Conservation (phyloP, 2,797 vertebrate species). For the Aythya fuligula region DNA sequence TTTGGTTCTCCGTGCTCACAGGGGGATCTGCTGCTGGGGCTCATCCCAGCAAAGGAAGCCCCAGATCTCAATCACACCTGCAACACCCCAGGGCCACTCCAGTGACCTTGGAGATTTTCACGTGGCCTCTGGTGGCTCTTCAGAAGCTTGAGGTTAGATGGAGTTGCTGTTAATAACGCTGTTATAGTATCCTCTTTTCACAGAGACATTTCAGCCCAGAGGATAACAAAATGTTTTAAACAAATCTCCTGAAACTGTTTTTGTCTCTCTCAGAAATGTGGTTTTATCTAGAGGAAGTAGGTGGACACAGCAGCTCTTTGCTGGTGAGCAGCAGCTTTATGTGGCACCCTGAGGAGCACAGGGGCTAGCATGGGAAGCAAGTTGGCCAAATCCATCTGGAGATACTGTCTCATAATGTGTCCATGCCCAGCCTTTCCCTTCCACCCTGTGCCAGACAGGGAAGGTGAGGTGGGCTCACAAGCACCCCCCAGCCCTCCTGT, state of each 20-base stretch:
- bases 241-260: constrained; percentile 7
- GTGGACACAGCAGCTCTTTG: not conserved
- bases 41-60: not conserved
- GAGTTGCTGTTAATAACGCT: constrained; percentile 5
- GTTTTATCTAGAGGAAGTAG: not conserved
- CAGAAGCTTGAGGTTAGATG: not conserved
- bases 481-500: not conserved
- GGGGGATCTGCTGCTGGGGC: not conserved
- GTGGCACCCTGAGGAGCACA: not conserved
- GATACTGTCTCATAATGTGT: not conserved
- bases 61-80: not conserved
- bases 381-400: not conserved
- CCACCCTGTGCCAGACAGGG: fast-evolving
- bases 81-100: not conserved
- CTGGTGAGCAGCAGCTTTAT: not conserved
- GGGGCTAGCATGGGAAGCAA: not conserved
- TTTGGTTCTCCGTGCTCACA: not conserved
- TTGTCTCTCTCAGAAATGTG: not conserved
- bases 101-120: not conserved
- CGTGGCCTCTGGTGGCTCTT: not conserved
- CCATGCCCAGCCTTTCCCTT: not conserved
- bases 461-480: not conserved
- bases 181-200: not conserved
- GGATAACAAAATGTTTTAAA: constrained; percentile 15
- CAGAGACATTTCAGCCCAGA: not conserved